A percentile compares a stretch with the other conserved stretches of the same genome.
Evolutionary conservation across 2,113 vertebrate species (phyloP).

Genomic region (Motacilla alba): DNA sequence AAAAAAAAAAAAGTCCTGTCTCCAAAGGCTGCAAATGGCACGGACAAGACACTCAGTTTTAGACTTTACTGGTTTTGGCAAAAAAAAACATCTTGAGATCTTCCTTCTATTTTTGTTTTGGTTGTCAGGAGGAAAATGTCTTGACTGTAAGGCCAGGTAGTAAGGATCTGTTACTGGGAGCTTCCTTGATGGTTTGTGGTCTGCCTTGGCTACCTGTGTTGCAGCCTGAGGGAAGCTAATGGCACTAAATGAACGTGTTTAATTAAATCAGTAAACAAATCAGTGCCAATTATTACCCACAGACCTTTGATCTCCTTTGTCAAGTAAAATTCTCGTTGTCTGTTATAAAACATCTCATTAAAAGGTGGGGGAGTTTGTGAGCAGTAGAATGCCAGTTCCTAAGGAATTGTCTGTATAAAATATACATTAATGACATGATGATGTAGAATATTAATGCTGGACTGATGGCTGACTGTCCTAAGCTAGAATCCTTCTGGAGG

Average conservation of each 20-base stretch:
- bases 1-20: neutral
- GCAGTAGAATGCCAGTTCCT: neutral
- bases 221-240: neutral
- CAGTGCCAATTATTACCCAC: neutral
- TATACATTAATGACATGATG: neutral
- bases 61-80: neutral
- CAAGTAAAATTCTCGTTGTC: neutral
- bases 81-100: neutral
- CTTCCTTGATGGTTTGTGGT: neutral
- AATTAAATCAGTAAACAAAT: neutral
- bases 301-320: neutral
- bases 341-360: neutral
- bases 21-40: neutral
- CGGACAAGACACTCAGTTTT: neutral
- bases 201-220: neutral
- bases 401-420: neutral
- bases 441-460: neutral
- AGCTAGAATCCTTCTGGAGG: neutral
- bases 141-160: neutral
- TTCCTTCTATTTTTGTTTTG: neutral
- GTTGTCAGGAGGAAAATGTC: neutral
- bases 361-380: neutral
- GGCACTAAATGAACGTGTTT: neutral
- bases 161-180: neutral
- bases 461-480: neutral